Base-by-base conservation (phyloP, 2,113 vertebrate genomes). In the Rhinopomastus cyanomelas region DNA sequence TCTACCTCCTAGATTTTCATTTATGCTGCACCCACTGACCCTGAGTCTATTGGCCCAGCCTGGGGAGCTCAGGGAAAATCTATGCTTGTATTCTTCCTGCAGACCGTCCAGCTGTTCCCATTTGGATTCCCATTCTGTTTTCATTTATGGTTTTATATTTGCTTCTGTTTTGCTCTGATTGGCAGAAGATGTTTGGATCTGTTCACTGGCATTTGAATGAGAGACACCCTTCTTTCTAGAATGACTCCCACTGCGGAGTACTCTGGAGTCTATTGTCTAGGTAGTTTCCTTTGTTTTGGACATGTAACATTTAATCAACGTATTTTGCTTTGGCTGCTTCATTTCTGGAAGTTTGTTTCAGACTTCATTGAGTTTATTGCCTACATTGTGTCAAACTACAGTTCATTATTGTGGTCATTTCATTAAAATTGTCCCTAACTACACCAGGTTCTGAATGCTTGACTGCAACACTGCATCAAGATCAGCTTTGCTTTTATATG, bases 321-420 rank as follows among this genome's bases (percentile, higher is more conserved):
- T 14, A 30, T 95, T 92, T 92, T 69, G 57, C 78, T 69, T 36
- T 61, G 64, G 34, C 79, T 89, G 81, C 55, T 51, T 95, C 81
- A 52, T 87, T 94, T 93, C 85, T 92, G 71, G 85, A 80, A 93
- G 78, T 62, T 87, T 87, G n/a, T 89, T 95, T 95, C 91, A 94
- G 91, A 94, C 89, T 95, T 85, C 91, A 88, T 59, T 94, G 92
- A 77, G 87, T 94, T 95, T 90, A 89, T 90, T 90, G 85, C 87
- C 87, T 59, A 80, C 67, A 69, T 72, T 80, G 56, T 89, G 79
- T 93, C 81, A 92, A 95, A 85, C 62, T 61, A 32, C 72, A 87
- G 91, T 85, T 94, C 91, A 94, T 93, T 93, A 87, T 80, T 90
- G 87, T 77, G 1, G 0, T 82, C 29, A 57, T 95, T 95, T 94